Conservation (phyloP, 2,888 invertebrate species). For the Cephonodes hylas region DNA sequence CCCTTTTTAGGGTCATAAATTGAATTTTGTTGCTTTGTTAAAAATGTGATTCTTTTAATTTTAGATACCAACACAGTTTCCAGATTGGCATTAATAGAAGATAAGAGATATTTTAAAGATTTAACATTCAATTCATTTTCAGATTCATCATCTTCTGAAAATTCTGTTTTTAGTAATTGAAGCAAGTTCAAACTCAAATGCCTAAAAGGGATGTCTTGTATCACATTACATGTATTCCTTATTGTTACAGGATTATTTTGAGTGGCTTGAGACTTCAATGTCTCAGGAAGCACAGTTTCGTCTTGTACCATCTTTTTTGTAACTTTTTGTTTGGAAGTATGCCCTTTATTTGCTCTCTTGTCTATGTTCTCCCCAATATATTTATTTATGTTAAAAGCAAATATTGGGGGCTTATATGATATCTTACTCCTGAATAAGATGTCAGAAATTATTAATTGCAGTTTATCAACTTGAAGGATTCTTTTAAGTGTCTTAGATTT, state of each 20-base stretch:
- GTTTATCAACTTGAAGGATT: conserved; percentile 57
- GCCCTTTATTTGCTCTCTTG: conserved; percentile 40
- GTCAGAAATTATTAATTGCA: conserved; percentile 56
- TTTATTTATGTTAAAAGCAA: conserved; percentile 49
- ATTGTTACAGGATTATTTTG: conserved; percentile 43
- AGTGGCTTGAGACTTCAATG: conserved; percentile 55
- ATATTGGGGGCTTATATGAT: conserved; percentile 62
- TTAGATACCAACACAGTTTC: conserved; percentile 58
- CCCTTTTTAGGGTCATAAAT: conserved; percentile 58
- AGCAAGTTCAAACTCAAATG: conserved; percentile 56
- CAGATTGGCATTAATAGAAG: conserved; percentile 51
- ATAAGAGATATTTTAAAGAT: conserved; percentile 56
- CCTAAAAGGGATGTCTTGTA: conserved; percentile 54
- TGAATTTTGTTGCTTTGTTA: conserved; percentile 50
- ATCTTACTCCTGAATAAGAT: conserved; percentile 56
- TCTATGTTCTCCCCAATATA: conserved; percentile 47
- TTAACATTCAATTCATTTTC: conserved; percentile 51
- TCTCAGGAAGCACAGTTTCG: conserved; percentile 60
- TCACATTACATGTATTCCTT: conserved; percentile 50
- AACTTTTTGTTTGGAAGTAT: conserved; percentile 42
- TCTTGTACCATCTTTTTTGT: conserved; percentile 48
- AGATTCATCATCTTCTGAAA: conserved; percentile 43
- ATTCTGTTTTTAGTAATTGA: conserved; percentile 52
- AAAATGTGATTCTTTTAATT: conserved; percentile 62
- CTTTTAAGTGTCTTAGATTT: conserved; percentile 79